Evolutionary conservation across 1,140 invertebrate species (phyloP), one percentile per base, ranked within the genome.

Genomic region (Orussus abietinus): DNA sequence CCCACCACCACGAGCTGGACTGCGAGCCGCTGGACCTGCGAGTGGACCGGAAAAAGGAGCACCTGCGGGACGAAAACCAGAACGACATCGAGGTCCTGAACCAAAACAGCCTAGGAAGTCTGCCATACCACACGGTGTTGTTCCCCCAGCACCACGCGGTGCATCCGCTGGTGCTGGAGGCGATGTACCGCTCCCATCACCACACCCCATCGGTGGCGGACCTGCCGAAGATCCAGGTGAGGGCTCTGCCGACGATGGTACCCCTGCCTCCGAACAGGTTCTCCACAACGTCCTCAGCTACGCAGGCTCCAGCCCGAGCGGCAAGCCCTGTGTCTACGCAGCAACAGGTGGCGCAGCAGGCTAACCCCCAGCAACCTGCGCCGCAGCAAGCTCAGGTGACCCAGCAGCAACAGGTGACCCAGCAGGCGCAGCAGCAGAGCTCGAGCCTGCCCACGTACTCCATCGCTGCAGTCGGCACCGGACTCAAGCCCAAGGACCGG

Each of bases 401-500:
- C 42, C 77, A 69, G 26, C 72, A 65, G 2, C 62, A 64, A n/a
- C 69, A 69, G 40, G 67, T 64, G 3, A 66, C 69, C 18, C 59
- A 1, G 5, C 65, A 69, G n/a, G n/a, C 2, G 63, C 75, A 42
- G 55, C 74, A 21, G 11, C 71, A 69, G 0, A 60, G 67, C 28
- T 66, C 75, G 7, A 73, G 69, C 6, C 59, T 75, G 11, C 74
- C 76, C 1, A 66, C 72, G 0, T 77, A 76, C 42, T 56, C 64
- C 0, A 59, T 66, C 26, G 44, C 55, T 4, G 47, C 37, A 15
- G 55, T 61, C 1, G 68, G 75, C 2, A 72, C 75, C 4, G 75
- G 76, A 2, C 74, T 78, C 10, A 81, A 88, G 57, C 79, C 83
- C 9, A 82, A 88, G 58, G 96, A 98, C 67, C 80, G 95, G 21